Percentiles rank a stretch among this genome's conserved stretches.
These are phyloP conservation scores for Platerodrilus igneus DNA, from an alignment of 2,888 invertebrate genomes.

Conservation along the genomic window DNA sequence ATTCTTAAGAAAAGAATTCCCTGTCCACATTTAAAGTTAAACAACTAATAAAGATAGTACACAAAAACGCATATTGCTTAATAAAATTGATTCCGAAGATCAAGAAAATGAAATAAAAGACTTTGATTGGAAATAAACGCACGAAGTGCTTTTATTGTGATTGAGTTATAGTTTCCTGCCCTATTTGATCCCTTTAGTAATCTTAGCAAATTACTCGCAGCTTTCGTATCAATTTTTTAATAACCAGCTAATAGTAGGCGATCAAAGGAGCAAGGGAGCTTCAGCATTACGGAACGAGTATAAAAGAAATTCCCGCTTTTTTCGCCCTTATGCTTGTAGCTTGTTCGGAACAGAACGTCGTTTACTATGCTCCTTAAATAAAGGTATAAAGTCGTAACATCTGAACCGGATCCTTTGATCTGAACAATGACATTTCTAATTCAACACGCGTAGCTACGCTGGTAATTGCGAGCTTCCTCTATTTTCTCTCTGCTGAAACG, in stretches of 20 bases:
- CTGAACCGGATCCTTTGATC: slow-evolving; percentile 34
- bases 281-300: too few species aligned
- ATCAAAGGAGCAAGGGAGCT: too few species aligned
- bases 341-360: slow-evolving; percentile 3
- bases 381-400: slow-evolving; percentile 14
- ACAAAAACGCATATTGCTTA: too few species aligned
- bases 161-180: slow-evolving; percentile 31
- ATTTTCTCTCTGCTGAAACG: slow-evolving; percentile 20
- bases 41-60: too few species aligned
- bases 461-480: slow-evolving; percentile 34
- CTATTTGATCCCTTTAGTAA: slow-evolving; percentile 15
- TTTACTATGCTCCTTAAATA: slow-evolving; percentile 9
- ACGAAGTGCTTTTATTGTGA: slow-evolving; percentile 36
- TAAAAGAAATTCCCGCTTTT: slow-evolving; percentile 2
- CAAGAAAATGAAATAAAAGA: too few species aligned
- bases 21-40: too few species aligned
- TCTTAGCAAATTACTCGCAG: not conserved
- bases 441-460: slow-evolving; percentile 35
- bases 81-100: too few species aligned
- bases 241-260: not conserved
- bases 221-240: slow-evolving; percentile 1
- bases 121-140: too few species aligned
- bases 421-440: slow-evolving; percentile 38
- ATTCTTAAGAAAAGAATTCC: too few species aligned
- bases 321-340: not conserved